These are phyloP conservation scores for Salmo trutta DNA, from an alignment of 2,797 vertebrate species.

Conservation along the genomic window DNA sequence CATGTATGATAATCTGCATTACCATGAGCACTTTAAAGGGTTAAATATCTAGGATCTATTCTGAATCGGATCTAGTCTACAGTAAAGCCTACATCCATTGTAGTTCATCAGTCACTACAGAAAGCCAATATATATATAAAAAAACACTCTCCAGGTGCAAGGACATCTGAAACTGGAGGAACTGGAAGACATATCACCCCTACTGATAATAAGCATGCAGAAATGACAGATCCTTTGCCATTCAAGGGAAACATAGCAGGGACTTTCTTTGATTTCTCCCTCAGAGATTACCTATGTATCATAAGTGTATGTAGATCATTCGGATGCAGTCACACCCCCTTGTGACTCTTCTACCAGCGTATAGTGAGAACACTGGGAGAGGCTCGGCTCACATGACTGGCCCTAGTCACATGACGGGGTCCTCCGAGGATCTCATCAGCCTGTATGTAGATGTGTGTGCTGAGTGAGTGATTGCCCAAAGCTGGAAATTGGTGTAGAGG, in stretches of 20 bases:
- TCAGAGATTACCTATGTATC: constrained; percentile 71
- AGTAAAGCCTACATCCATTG: constrained; percentile 48
- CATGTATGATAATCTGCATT: constrained; percentile 50
- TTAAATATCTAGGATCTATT: constrained; percentile 51
- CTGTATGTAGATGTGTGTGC: constrained; percentile 80
- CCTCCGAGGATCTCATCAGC: constrained; percentile 80
- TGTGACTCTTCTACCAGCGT: constrained; percentile 51
- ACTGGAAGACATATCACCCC: constrained; percentile 68
- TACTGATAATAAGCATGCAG: constrained; percentile 63
- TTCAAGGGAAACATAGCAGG: constrained; percentile 62
- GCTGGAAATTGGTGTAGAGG: constrained; percentile 80
- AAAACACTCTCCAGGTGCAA: constrained; percentile 56
- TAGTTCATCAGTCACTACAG: constrained; percentile 48
- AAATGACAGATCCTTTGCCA: constrained; percentile 60
- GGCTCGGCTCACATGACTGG: constrained; percentile 64
- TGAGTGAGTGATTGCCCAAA: constrained; percentile 83
- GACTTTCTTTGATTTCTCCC: constrained; percentile 68
- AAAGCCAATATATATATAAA: constrained; percentile 22
- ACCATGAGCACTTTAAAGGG: constrained; percentile 64
- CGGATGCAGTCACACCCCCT: constrained; percentile 23
- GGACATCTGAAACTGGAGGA: constrained; percentile 57
- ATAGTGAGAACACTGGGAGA: constrained; percentile 53
- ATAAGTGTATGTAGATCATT: constrained; percentile 71
- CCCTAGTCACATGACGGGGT: constrained; percentile 73
- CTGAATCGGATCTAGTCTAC: constrained; percentile 38